These are phyloP conservation scores for Heliconius sara DNA, from an alignment of 2,888 invertebrate genomes.

Conservation along the genomic window DNA sequence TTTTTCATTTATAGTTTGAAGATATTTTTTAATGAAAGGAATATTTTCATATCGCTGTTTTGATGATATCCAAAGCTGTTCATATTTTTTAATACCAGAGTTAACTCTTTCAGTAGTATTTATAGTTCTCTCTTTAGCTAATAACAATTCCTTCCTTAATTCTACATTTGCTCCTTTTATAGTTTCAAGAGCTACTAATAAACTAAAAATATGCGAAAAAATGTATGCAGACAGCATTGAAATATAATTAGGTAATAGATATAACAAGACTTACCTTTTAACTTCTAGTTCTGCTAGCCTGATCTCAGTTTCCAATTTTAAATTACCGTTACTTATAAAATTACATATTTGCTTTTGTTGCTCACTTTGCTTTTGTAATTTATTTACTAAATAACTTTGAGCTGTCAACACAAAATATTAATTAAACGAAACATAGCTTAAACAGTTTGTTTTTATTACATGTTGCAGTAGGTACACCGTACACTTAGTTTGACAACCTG, in stretches of 20 bases:
- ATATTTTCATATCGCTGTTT: constrained; percentile 69
- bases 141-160: constrained; percentile 62
- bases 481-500: background rate
- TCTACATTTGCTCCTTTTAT: constrained; percentile 67
- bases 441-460: background rate
- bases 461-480: background rate
- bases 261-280: constrained; percentile 57
- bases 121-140: constrained; percentile 60
- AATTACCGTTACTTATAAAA: constrained; percentile 62
- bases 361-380: constrained; percentile 63
- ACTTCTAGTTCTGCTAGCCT: constrained; percentile 66
- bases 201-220: constrained; percentile 55
- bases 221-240: background rate
- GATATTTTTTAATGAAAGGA: constrained; percentile 63
- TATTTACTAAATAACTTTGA: constrained; percentile 64
- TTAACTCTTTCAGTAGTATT: constrained; percentile 59
- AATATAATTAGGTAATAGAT: background rate
- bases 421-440: background rate
- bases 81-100: constrained; percentile 65
- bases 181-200: constrained; percentile 59
- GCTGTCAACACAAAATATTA: constrained; percentile 55
- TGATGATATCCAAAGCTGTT: constrained; percentile 64
- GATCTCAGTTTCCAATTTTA: constrained; percentile 68
- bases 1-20: constrained; percentile 54
- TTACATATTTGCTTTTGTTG: constrained; percentile 61